A percentile compares a stretch with the other conserved stretches of the same genome.
phyloP scores from a whole-genome alignment of 1,140 invertebrate species.

The Globodera rostochiensis region DNA sequence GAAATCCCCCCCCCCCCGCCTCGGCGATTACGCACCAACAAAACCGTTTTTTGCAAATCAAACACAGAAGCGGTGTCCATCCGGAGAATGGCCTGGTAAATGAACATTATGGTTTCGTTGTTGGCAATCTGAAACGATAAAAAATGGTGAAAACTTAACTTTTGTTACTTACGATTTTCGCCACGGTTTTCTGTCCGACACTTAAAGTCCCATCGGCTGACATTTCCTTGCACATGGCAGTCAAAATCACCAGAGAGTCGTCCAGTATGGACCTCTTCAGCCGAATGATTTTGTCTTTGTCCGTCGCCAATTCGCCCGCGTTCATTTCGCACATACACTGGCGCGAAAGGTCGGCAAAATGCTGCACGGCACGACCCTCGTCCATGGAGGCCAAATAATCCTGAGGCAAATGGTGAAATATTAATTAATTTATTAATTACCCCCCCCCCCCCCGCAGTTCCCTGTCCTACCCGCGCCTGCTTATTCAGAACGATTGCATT shows the following conservation, averaged over 20 bases:
- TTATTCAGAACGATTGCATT: slow-evolving; percentile 26
- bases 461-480: not conserved
- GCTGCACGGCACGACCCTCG: slow-evolving; percentile 3
- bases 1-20: not conserved
- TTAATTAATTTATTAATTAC: not conserved
- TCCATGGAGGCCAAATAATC: slow-evolving; percentile 16
- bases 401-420: not conserved
- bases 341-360: slow-evolving; percentile 19
- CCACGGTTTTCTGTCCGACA: not conserved
- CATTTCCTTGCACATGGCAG: not conserved
- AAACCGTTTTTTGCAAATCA: not conserved
- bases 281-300: not conserved
- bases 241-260: not conserved
- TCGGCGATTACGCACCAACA: not conserved
- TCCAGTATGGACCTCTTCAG: not conserved
- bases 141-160: not conserved
- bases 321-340: slow-evolving; percentile 16
- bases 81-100: not conserved
- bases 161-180: slow-evolving; percentile 9
- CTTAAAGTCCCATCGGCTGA: not conserved
- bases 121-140: not conserved
- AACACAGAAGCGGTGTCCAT: not conserved
- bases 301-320: not conserved
- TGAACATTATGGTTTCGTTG: not conserved
- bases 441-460: not conserved